phyloP scores from a whole-genome alignment of 2,797 vertebrate species.

The Microtus californicus region DNA sequence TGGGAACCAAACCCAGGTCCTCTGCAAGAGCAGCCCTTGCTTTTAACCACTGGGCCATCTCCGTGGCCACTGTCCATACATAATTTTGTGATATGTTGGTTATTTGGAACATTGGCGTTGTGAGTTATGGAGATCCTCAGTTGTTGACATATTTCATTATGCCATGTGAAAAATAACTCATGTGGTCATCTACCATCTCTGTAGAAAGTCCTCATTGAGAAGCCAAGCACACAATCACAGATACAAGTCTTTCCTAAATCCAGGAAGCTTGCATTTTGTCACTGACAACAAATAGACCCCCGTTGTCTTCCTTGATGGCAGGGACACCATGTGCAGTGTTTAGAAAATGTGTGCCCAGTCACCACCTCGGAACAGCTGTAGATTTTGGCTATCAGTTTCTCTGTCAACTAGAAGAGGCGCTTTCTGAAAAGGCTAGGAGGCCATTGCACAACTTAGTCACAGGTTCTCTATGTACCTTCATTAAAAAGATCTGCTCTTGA shows the following conservation, averaged over 20 bases:
- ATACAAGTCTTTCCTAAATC: conserved; percentile 53
- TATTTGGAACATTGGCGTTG: not conserved
- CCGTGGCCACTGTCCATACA: not conserved
- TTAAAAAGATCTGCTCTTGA: not conserved
- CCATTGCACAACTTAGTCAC: not conserved
- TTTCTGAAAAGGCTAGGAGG: not conserved
- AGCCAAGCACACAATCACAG: conserved; percentile 20
- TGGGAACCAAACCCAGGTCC: not conserved
- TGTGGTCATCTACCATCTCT: conserved; percentile 13
- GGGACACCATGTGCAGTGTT: conserved; percentile 5
- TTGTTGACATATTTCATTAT: conserved; percentile 59
- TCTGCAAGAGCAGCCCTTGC: not conserved
- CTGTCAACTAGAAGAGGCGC: not conserved
- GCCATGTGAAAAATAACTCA: not conserved
- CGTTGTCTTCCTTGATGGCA: conserved; percentile 46
- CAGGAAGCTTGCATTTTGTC: conserved; percentile 46
- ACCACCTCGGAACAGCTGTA: not conserved
- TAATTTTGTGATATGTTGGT: conserved; percentile 9
- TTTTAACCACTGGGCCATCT: not conserved
- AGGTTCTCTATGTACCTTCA: not conserved
- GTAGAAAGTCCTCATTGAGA: conserved; percentile 49
- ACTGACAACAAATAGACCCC: not conserved
- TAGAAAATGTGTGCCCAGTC: not conserved
- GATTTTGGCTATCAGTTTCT: not conserved
- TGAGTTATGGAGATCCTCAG: conserved; percentile 48